phyloP scores from a whole-genome alignment of 1,140 invertebrate species.

The Drosophila bipectinata region DNA sequence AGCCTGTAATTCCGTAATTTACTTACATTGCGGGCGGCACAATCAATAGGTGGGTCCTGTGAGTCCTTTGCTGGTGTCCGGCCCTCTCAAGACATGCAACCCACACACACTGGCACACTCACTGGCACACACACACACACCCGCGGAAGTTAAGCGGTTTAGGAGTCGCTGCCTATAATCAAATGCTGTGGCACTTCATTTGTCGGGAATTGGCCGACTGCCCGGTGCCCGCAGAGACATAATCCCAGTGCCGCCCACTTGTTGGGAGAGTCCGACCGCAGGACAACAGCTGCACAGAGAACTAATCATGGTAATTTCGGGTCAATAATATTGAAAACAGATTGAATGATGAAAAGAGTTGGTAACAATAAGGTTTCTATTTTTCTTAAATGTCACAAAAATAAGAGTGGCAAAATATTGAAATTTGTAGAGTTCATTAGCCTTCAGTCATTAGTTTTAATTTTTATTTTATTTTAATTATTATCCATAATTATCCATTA shows the following conservation, averaged over 20 bases:
- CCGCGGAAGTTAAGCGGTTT: constrained; percentile 28
- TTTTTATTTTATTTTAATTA: too few species aligned
- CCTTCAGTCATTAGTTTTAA: too few species aligned
- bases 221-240: constrained; percentile 39
- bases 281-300: constrained; percentile 22
- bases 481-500: too few species aligned
- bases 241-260: constrained; percentile 52
- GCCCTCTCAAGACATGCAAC: constrained; percentile 37
- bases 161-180: constrained; percentile 33
- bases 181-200: constrained; percentile 63
- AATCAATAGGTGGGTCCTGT: constrained; percentile 32
- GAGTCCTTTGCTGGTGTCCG: constrained; percentile 16
- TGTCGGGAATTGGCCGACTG: constrained; percentile 39
- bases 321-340: neutral
- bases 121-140: constrained; percentile 1
- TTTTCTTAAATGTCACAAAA: too few species aligned
- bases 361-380: too few species aligned
- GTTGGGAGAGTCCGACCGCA: constrained; percentile 39
- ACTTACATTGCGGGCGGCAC: constrained; percentile 40
- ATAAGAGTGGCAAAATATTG: too few species aligned
- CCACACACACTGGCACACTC: constrained; percentile 10
- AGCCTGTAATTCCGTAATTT: constrained; percentile 42
- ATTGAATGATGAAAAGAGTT: neutral
- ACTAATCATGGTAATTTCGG: too few species aligned
- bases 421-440: too few species aligned